Base-by-base conservation (phyloP, 2,888 invertebrate genomes). In the Schrankia costaestrigalis region DNA sequence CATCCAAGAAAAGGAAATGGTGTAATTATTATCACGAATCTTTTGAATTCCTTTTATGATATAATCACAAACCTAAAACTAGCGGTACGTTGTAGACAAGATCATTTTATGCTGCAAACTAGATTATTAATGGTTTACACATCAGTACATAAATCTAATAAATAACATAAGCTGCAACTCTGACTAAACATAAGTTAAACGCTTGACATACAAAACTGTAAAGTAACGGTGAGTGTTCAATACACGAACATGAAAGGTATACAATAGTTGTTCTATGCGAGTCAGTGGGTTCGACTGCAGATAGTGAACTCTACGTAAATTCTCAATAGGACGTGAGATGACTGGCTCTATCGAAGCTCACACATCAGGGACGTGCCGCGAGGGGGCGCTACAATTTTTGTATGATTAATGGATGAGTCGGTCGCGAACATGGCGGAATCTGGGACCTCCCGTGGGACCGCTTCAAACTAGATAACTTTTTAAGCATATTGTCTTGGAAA, bases 271-370 rank as follows among this genome's bases (percentile, higher is more conserved):
- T 42, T 46, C 56, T 63, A 62, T 59, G 59, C 39, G 41, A 54
- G 47, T 52, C 61, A 45, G 37, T 56, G 45, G 38, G 40, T 43
- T 35, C 32, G 33, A 29, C 26, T 25, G 14, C 29, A 48, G 51
- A 57, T 58, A 55, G 52, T 44, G 52, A 65, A 64, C 46, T 42
- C 52, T 46, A 47, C 56, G n/a, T 17, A 28, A 25, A 15, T 68
- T 63, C 61, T 63, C 58, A 68, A 65, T 64, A 64, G 59, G 58
- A 56, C 54, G 41, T 56, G 46, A 37, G 69, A 74, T 80, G 81
- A 80, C 81, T 77, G 78, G 80, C 79, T 74, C 77, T 54, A 77
- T 59, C 62, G 67, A 52, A 71, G 69, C 77, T 66, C 61, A 68
- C 66, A 71, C 71, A 72, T 72, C 77, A 50, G 51, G 48, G 47